These are phyloP conservation scores for Chascanopsetta lugubris DNA, from an alignment of 2,113 vertebrate species.

Conservation along the genomic window DNA sequence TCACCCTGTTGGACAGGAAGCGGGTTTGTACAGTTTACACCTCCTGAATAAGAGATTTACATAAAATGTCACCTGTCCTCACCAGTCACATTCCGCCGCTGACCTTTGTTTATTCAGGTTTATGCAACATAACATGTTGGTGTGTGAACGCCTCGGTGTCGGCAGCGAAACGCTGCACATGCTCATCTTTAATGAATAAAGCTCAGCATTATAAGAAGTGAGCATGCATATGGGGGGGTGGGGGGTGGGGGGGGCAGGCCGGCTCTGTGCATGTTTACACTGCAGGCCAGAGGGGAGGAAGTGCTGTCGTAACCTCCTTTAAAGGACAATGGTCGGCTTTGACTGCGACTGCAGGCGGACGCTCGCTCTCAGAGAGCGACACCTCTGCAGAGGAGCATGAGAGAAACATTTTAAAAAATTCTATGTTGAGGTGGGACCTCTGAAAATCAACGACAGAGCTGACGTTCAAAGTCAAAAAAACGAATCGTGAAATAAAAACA, in stretches of 20 bases:
- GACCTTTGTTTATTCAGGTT: background rate
- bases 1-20: background rate
- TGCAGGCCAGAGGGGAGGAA: constrained; percentile 25
- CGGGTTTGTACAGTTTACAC: constrained; percentile 8
- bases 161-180: background rate
- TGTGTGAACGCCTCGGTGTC: background rate
- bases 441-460: too few species aligned
- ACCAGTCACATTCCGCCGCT: constrained; percentile 40
- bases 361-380: background rate
- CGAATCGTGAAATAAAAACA: too few species aligned
- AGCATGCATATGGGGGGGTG: too few species aligned
- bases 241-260: too few species aligned
- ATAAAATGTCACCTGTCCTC: constrained; percentile 19
- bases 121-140: too few species aligned
- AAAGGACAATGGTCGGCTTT: constrained; percentile 51
- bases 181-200: too few species aligned
- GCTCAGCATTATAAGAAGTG: too few species aligned
- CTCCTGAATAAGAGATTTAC: background rate
- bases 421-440: too few species aligned
- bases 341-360: background rate
- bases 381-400: too few species aligned
- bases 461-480: too few species aligned
- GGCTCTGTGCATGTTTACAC: constrained; percentile 39
- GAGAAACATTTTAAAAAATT: too few species aligned
- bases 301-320: constrained; percentile 38